Evolutionary conservation across 92 coral and sea anemone species (phyloP), one percentile per base, ranked within the genome.

Genomic region (Plumapathes pennacea): DNA sequence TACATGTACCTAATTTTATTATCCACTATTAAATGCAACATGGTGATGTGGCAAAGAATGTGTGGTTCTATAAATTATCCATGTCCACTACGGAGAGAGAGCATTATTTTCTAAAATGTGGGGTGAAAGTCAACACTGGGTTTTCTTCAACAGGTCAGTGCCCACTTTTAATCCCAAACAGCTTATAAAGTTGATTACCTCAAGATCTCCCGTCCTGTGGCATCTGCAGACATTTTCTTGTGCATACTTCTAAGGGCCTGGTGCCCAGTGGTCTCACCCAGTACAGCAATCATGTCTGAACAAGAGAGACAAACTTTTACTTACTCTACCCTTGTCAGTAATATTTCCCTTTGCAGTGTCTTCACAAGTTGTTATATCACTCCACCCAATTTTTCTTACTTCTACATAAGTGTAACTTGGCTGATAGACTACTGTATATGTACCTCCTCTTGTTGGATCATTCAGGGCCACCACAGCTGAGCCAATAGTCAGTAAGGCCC

Each of bases 251-350:
- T 80, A 8, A 88, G 86, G 19, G 95, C 96, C 40, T 49, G 40
- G 58, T 78, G 60, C 3, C 99, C 99, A 38, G 99, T 94, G 44
- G 96, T 94, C 45, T 94, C 99, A 15, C 99, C 99, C 22, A 94
- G 78, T 19, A 83, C 82, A 32, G 99, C 99, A 43, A 94, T 72
- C 99, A 94, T 94, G 38, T 94, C 99, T 94, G 38, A 36, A 8
- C 26, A 48, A n/a, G 25, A 43, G 19, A 4, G 23, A 27, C n/a
- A 34, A 34, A 34, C 8, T n/a, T n/a, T 34, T 47, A 47, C 22
- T 1, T 12, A 45, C 51, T n/a, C n/a, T n/a, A n/a, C n/a, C n/a
- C n/a, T n/a, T n/a, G n/a, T n/a, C n/a, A n/a, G n/a, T n/a, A n/a
- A n/a, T n/a, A n/a, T n/a, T n/a, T n/a, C n/a, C n/a, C n/a, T n/a